Base-by-base conservation (phyloP, 2,113 vertebrate species). In the Heterotilapia buettikoferi region DNA sequence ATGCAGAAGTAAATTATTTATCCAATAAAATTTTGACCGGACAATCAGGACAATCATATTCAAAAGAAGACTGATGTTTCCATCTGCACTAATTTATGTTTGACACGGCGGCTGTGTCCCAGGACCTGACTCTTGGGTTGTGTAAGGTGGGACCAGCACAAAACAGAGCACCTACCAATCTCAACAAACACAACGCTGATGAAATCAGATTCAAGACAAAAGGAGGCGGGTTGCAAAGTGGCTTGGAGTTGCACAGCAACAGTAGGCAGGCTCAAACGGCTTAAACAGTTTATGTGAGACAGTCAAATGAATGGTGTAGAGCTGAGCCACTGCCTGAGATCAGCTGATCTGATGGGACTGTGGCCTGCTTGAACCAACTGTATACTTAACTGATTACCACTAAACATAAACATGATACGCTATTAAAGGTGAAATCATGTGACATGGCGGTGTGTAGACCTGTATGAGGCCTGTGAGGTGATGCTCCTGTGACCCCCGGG, bases 401-500 rank as follows among this genome's bases (percentile, higher is more conserved):
- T 68, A 68, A 68, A 9, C 6, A 21, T n/a, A 68, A n/a, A 68
- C 3, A 40, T 21, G 63, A 21, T 21, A 68, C 1, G 4, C 33
- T 38, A 68, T 40, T 40, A 38, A 68, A 68, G 33, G 33, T 8
- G 6, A 68, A 40, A 40, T 71, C 13, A 24, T 45, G 38, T 26
- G 66, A 73, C 38, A 1, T 73, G 21, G 33, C 2, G 21, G 13
- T 61, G 53, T 31, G 21, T 45, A 0, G 14, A 16, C 45, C 82
- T 26, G 19, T 31, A n/a, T 56, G 36, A 71, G 56, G 12, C 11
- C 45, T 53, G 84, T 79, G n/a, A 50, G 16, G 43, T 61, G 57
- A 61, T 3, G 2, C 57, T 61, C 0, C 29, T 26, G 6, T 0
- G 21, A 11, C 6, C 9, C 68, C 14, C 14, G 2, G 1, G 45